Conservation (phyloP, 2,797 vertebrate species). For the Falco novaeseelandiae region DNA sequence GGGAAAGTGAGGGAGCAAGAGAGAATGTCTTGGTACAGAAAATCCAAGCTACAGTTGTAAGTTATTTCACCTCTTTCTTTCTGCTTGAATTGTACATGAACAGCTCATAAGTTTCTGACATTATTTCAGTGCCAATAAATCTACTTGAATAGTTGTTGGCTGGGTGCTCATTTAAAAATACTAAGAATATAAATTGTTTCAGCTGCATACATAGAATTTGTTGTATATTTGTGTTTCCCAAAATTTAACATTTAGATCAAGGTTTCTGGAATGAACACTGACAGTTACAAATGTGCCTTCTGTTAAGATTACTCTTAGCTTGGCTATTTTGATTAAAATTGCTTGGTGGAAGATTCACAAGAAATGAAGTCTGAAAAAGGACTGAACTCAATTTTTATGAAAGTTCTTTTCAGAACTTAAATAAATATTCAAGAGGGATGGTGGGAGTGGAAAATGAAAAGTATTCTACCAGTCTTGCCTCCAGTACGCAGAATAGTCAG, state of each 20-base stretch:
- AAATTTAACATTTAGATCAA: constrained; percentile 3
- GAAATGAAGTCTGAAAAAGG: constrained; percentile 40
- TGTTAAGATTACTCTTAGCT: constrained; percentile 19
- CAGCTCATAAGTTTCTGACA: constrained; percentile 1
- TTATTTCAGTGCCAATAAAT: constrained; percentile 11
- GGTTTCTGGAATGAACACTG: constrained; percentile 8
- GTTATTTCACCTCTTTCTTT: neutral
- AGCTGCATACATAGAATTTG: neutral
- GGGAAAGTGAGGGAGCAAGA: neutral
- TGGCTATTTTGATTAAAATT: constrained; percentile 31
- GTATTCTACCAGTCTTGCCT: neutral
- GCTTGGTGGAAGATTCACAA: constrained; percentile 1
- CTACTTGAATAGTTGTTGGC: neutral
- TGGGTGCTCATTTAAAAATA: constrained; percentile 1
- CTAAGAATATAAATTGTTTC: constrained; percentile 18
- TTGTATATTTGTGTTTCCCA: neutral
- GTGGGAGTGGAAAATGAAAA: neutral
- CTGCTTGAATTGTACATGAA: neutral
- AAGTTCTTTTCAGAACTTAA: neutral
- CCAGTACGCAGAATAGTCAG: neutral
- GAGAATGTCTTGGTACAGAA: neutral
- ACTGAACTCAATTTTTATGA: neutral
- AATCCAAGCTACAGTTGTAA: neutral
- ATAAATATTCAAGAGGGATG: neutral
- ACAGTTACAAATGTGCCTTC: constrained; percentile 41